Conservation (phyloP, 2,888 invertebrate species). For the Meta bourneti region DNA sequence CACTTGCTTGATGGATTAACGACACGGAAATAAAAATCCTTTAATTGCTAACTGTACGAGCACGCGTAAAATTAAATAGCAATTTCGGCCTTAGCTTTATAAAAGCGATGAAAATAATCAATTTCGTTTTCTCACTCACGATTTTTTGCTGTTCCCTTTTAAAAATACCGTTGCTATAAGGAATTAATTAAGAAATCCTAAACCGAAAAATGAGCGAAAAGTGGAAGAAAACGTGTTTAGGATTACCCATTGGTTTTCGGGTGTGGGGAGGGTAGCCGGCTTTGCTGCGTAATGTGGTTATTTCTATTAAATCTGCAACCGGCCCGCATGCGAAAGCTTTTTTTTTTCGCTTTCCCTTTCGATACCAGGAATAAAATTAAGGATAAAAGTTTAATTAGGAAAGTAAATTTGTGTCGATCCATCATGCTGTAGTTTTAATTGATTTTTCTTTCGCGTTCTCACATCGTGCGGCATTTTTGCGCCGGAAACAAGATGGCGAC, state of each 20-base stretch:
- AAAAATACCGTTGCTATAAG: not conserved
- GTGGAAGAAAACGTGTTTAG: not conserved
- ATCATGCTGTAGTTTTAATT: slow-evolving; percentile 35
- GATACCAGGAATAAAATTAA: slow-evolving; percentile 23
- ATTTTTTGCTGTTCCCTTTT: not conserved
- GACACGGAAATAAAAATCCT: not conserved
- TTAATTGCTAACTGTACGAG: not conserved
- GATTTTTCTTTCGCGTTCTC: slow-evolving; percentile 21
- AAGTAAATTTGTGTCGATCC: slow-evolving; percentile 56
- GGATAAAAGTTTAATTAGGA: slow-evolving; percentile 50
- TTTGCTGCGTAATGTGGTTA: not conserved
- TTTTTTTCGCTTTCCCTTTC: not conserved
- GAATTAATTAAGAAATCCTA: slow-evolving; percentile 36
- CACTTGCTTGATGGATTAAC: not conserved
- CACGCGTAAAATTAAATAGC: slow-evolving; percentile 31
- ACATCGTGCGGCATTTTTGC: not conserved
- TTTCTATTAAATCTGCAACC: slow-evolving; percentile 22
- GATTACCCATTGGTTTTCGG: not conserved
- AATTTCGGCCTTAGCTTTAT: slow-evolving; percentile 9
- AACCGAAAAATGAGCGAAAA: not conserved
- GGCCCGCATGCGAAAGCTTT: slow-evolving; percentile 7
- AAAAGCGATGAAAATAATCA: slow-evolving; percentile 30
- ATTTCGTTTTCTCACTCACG: not conserved
- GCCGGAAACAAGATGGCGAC: slow-evolving; percentile 5
- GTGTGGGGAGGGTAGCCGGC: not conserved